phyloP scores from a whole-genome alignment of 2,113 vertebrate species.

The Dolichotis patagonum region DNA sequence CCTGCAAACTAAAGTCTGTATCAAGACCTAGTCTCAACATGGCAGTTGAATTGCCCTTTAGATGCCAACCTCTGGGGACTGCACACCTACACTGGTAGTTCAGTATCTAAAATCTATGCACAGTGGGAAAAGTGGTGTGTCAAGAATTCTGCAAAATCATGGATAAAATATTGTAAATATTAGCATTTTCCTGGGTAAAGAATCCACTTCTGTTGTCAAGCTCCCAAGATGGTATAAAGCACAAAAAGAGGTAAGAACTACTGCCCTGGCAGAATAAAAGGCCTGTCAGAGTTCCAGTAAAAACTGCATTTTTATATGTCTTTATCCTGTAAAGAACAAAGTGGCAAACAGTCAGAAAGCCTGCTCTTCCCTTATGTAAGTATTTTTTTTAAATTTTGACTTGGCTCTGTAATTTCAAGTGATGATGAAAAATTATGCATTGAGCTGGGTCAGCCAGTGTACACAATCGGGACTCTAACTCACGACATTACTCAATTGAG shows the following conservation, averaged over 20 bases:
- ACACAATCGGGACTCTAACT: conserved; percentile 9
- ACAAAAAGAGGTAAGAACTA: neutral
- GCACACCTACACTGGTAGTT: neutral
- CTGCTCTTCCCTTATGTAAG: neutral
- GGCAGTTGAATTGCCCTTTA: neutral
- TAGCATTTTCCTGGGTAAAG: neutral
- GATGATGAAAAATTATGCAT: conserved; percentile 41
- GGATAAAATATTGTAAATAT: conserved; percentile 19
- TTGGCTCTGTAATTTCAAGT: conserved; percentile 55
- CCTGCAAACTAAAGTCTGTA: neutral
- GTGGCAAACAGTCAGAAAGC: neutral
- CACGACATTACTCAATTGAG: neutral
- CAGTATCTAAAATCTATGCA: neutral
- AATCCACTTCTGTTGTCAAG: neutral
- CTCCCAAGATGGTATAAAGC: neutral
- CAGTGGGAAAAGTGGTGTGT: neutral
- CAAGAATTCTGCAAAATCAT: neutral
- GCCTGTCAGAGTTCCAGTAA: neutral
- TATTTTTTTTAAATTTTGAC: neutral
- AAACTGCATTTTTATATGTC: neutral
- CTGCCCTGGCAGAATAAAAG: neutral
- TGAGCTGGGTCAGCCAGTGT: neutral
- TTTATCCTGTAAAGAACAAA: conserved; percentile 1
- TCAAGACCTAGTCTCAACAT: neutral
- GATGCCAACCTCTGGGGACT: neutral